Conservation (phyloP, 2,888 invertebrate genomes). For the Pachydiplax longipennis region DNA sequence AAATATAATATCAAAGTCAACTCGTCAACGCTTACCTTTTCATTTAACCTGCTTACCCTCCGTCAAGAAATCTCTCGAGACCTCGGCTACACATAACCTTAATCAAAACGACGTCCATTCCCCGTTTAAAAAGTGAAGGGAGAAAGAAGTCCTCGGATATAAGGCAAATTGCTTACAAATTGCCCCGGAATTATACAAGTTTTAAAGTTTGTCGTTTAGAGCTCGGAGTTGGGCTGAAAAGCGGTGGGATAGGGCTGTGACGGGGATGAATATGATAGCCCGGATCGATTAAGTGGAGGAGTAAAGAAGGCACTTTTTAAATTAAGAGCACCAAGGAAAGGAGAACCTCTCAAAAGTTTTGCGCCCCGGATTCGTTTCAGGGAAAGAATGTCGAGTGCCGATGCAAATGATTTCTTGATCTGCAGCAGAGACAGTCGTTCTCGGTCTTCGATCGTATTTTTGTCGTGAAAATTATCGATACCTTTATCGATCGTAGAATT, state of each 20-base stretch:
- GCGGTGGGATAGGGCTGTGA: neutral
- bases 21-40: neutral
- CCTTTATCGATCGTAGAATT: too few species aligned
- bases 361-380: too few species aligned
- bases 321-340: too few species aligned
- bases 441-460: too few species aligned
- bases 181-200: constrained; percentile 20
- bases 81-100: neutral
- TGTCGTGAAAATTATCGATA: too few species aligned
- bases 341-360: too few species aligned
- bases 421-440: too few species aligned
- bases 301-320: too few species aligned
- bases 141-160: neutral
- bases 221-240: neutral
- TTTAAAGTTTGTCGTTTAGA: constrained; percentile 30
- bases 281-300: neutral
- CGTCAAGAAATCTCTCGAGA: neutral
- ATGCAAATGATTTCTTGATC: too few species aligned
- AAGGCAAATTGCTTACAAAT: constrained; percentile 39
- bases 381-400: too few species aligned
- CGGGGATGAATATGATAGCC: neutral
- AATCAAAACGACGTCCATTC: neutral
- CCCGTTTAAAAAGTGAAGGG: neutral
- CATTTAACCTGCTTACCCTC: neutral
- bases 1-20: neutral